Evolutionary conservation across 2,888 invertebrate genomes (phyloP).

Genomic region (Brachyptera risi): DNA sequence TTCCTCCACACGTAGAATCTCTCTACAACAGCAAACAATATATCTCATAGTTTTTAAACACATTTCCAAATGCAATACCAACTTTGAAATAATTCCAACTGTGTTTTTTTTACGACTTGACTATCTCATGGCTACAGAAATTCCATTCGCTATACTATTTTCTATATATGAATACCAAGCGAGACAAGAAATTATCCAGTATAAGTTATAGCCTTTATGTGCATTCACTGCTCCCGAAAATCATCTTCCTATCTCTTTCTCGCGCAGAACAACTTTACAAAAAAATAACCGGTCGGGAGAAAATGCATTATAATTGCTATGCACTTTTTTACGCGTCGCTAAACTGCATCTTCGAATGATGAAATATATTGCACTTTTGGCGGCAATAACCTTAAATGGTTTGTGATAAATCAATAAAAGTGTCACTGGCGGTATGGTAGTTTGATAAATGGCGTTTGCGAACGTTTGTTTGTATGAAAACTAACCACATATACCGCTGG

Average conservation of each 20-base stretch:
- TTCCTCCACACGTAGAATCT: too few relatives aligned
- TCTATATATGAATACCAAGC: neutral
- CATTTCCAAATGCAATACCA: too few relatives aligned
- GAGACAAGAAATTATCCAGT: neutral
- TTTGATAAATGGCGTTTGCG: neutral
- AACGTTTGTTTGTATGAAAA: too few relatives aligned
- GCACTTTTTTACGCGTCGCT: neutral
- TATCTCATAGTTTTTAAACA: too few relatives aligned
- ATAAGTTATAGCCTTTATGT: constrained; percentile 1
- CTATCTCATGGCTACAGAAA: neutral
- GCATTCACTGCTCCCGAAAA: neutral
- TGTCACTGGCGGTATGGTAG: too few relatives aligned
- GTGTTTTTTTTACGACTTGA: too few relatives aligned
- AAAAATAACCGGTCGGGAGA: neutral
- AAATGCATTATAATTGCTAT: constrained; percentile 12
- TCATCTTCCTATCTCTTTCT: neutral
- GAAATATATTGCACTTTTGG: constrained; percentile 7
- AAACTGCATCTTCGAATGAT: neutral
- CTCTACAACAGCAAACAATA: too few relatives aligned
- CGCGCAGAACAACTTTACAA: too few relatives aligned
- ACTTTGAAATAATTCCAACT: too few relatives aligned
- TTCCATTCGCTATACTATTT: too few relatives aligned
- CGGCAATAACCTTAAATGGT: constrained; percentile 4
- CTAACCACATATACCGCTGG: too few relatives aligned
- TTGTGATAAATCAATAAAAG: neutral